Conservation (phyloP, 2,113 vertebrate species). For the Dromiciops gliroides region DNA sequence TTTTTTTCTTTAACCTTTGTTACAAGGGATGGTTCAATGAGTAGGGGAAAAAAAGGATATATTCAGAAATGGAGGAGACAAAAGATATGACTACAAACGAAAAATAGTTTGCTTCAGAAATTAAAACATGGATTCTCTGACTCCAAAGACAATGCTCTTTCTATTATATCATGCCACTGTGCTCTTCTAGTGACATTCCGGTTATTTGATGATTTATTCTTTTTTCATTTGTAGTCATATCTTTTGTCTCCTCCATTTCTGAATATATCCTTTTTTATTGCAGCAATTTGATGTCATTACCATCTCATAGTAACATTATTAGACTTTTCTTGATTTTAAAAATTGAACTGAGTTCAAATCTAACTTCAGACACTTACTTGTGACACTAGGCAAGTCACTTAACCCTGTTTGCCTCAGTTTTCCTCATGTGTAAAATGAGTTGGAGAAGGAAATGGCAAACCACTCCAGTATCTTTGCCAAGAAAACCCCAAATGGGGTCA, state of each 20-base stretch:
- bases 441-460: background rate
- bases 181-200: too few species aligned
- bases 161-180: too few species aligned
- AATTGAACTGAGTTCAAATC: background rate
- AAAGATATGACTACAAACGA: background rate
- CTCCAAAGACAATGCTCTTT: too few species aligned
- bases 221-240: too few species aligned
- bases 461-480: background rate
- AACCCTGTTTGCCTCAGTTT: background rate
- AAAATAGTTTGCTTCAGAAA: too few species aligned
- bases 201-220: background rate
- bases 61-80: background rate
- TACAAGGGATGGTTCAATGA: background rate
- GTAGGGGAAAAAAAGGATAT: background rate
- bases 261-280: too few species aligned
- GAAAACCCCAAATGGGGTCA: background rate
- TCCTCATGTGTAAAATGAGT: background rate
- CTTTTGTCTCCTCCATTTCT: too few species aligned
- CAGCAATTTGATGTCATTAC: background rate
- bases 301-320: background rate
- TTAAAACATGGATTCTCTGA: too few species aligned
- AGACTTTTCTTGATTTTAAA: background rate
- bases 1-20: background rate
- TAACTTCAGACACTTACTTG: background rate
- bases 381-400: background rate